These are phyloP conservation scores for Kryptolebias marmoratus DNA, from an alignment of 2,113 vertebrate genomes.

Conservation along the genomic window DNA sequence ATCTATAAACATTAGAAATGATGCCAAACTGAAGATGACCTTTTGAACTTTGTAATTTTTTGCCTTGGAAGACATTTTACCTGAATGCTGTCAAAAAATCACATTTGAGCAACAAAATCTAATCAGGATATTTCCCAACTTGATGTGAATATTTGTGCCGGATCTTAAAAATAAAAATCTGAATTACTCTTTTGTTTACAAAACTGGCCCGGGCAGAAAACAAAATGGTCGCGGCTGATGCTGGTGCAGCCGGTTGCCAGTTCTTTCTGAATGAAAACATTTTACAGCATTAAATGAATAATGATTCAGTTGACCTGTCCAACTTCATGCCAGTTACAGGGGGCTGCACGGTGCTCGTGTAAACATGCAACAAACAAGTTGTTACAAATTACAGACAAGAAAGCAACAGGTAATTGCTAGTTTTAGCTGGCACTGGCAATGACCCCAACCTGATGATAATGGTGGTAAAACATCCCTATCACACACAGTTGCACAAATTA, in stretches of 20 bases:
- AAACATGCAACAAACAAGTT: neutral
- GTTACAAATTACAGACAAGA: neutral
- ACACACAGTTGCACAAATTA: neutral
- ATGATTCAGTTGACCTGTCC: neutral
- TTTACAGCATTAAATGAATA: neutral
- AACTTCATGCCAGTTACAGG: neutral
- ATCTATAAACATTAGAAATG: too few species aligned
- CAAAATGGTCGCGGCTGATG: neutral
- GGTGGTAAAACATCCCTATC: neutral
- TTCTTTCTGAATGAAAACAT: neutral
- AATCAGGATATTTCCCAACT: neutral
- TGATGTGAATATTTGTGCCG: neutral
- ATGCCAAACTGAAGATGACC: too few species aligned
- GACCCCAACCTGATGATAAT: constrained; percentile 6
- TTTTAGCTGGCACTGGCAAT: neutral
- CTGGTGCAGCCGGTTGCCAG: neutral
- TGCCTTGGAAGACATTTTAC: neutral
- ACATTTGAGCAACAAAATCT: constrained; percentile 3
- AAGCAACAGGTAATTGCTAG: neutral
- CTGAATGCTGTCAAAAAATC: neutral
- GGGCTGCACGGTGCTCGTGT: neutral
- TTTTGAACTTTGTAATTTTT: neutral
- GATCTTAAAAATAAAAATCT: neutral
- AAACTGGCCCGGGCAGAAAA: neutral
- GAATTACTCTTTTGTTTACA: neutral